Percentiles rank a stretch among this genome's conserved stretches.
phyloP scores from a whole-genome alignment of 2,888 invertebrate species.

The Dorcus hopei region DNA sequence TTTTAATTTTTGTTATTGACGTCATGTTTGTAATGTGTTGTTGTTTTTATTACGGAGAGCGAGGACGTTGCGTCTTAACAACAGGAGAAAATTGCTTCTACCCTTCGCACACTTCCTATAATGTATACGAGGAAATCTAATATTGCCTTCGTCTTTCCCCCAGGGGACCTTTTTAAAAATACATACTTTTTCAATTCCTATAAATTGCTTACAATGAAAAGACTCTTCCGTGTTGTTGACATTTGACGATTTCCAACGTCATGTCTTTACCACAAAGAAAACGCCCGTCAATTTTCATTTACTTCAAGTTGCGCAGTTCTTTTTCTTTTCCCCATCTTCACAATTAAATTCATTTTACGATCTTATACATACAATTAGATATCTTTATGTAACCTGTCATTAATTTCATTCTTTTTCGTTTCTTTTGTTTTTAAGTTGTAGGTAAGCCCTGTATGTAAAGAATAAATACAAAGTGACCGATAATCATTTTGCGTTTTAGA shows the following conservation, averaged over 20 bases:
- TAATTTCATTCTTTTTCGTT: too few species aligned
- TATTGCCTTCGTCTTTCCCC: conserved; percentile 6
- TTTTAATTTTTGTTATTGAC: too few species aligned
- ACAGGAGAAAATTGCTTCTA: too few species aligned
- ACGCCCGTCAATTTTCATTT: conserved; percentile 17
- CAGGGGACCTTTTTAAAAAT: conserved; percentile 26
- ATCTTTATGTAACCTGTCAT: too few species aligned
- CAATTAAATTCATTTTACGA: neutral
- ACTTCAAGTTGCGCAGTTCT: neutral
- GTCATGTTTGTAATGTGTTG: too few species aligned
- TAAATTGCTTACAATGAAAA: conserved; percentile 27
- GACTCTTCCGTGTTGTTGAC: conserved; percentile 27
- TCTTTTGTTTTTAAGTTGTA: too few species aligned
- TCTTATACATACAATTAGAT: neutral
- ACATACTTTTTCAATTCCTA: conserved; percentile 33
- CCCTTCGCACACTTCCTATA: neutral
- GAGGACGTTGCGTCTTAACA: too few species aligned
- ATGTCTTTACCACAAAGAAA: conserved; percentile 9
- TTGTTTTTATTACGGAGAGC: too few species aligned
- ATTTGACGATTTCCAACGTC: conserved; percentile 30
- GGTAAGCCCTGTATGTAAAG: too few species aligned
- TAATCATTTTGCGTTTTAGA: too few species aligned
- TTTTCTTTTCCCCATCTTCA: neutral
- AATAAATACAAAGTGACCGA: too few species aligned
- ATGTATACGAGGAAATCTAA: neutral